Evolutionary conservation across 2,797 vertebrate genomes (phyloP), one percentile per base, ranked within the genome.

Genomic region (Sarcoramphus papa): DNA sequence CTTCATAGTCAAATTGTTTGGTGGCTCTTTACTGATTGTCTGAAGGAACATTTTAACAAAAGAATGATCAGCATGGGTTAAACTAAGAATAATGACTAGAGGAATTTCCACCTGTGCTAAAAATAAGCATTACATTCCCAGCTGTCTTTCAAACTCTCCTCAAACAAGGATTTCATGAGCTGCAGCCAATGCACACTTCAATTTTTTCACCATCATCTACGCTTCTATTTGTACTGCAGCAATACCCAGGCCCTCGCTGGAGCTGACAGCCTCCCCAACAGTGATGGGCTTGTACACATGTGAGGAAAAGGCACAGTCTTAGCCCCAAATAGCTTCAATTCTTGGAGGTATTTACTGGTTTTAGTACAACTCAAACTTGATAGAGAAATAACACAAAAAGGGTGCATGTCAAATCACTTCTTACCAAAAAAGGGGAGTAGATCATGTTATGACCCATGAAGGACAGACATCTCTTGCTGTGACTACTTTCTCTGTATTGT

Each of bases 91-190:
- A 92, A 90, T 18, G 75, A 75, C 85, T 79, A 64, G 48, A 88
- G 80, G 73, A 95, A 96, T 90, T 95, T 94, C 80, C 79, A 95
- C 90, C 78, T 96, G 63, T 70, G 53, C 81, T 95, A 92, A 95
- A 96, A 97, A 92, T 84, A 93, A 63, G 19, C 19, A 40, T 33
- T 68, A 43, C 77, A 90, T 94, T 93, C 92, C 79, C 77, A 93
- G 81, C 67, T 96, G 88, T 87, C 84, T 93, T 91, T 89, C 51
- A 92, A 78, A 82, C 12, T 76, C 59, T 81, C 67, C 62, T 74
- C 63, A 82, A 91, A 70, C 25, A 45, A 51, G 33, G 63, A 85
- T 69, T 87, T 92, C 21, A 56, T 12, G 40, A 95, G 50, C 85
- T 80, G 41, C 25, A 84, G 50, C 43, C 59, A 69, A 56, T 2